Percentiles rank a stretch among this genome's conserved stretches.
Evolutionary conservation across 1,140 invertebrate species (phyloP).

Genomic region (Acyrthosiphon pisum): DNA sequence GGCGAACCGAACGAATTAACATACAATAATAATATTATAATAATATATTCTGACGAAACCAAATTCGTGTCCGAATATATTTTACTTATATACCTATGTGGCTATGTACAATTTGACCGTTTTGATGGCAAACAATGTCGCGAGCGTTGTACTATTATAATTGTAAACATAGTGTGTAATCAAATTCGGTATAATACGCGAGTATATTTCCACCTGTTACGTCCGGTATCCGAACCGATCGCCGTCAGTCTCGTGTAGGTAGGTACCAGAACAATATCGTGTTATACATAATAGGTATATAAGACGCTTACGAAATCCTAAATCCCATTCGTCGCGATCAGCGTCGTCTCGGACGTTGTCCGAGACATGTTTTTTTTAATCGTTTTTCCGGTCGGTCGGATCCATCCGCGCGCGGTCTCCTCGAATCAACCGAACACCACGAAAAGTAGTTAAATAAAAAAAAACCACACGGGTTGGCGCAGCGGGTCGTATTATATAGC

Average conservation of each 20-base stretch:
- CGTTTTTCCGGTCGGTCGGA: conserved; percentile 13
- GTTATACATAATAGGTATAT: background rate
- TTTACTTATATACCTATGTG: too few relatives aligned
- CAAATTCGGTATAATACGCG: background rate
- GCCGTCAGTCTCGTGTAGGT: background rate
- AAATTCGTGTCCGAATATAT: background rate
- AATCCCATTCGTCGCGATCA: background rate
- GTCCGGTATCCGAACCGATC: background rate
- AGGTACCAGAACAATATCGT: background rate
- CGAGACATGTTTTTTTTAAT: conserved; percentile 1
- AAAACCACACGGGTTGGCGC: background rate
- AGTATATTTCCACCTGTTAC: background rate
- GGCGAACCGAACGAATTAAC: background rate
- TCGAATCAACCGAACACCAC: background rate
- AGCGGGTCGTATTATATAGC: background rate
- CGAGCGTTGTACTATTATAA: too few relatives aligned
- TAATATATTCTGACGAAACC: background rate
- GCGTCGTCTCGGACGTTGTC: background rate
- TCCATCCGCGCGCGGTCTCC: background rate
- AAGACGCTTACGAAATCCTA: background rate
- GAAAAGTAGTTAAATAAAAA: background rate
- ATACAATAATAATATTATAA: background rate
- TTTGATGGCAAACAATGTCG: background rate
- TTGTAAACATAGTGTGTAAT: background rate
- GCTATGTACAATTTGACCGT: background rate